Conservation (phyloP, 2,888 invertebrate genomes). For the Ophonus ardosiacus region DNA sequence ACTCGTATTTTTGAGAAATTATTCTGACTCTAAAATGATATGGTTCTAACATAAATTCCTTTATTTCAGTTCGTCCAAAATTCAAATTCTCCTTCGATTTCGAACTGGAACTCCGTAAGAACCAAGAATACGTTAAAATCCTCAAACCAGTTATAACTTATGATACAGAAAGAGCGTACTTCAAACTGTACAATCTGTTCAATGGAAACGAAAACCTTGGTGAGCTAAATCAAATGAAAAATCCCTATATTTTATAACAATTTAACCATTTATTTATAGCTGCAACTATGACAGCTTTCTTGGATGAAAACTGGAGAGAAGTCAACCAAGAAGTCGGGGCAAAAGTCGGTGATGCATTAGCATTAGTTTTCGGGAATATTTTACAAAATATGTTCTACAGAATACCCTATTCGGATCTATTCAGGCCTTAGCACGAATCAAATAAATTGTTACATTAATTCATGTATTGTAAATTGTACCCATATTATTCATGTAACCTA, state of each 20-base stretch:
- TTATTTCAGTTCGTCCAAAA: constrained; percentile 10
- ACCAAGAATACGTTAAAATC: constrained; percentile 21
- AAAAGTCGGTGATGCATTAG: constrained; percentile 5
- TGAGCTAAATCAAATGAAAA: constrained; percentile 52
- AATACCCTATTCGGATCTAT: constrained; percentile 3
- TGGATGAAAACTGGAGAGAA: constrained; percentile 68
- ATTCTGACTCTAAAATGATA: too few relatives aligned
- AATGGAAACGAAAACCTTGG: constrained; percentile 70
- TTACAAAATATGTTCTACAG: constrained; percentile 15
- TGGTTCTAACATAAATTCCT: neutral
- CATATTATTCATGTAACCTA: too few relatives aligned
- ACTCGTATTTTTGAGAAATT: too few relatives aligned
- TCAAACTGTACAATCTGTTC: constrained; percentile 69
- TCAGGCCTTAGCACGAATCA: neutral
- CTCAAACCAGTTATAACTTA: neutral
- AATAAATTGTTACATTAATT: too few relatives aligned
- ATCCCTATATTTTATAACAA: too few relatives aligned
- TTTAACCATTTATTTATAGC: neutral
- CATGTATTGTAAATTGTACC: too few relatives aligned
- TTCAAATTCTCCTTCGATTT: constrained; percentile 58
- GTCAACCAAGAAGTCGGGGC: constrained; percentile 34
- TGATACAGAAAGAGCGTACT: constrained; percentile 52
- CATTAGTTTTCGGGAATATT: constrained; percentile 30
- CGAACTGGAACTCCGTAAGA: constrained; percentile 22
- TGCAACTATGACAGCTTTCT: constrained; percentile 56